These are phyloP conservation scores for Busseola fusca DNA, from an alignment of 2,888 invertebrate species.

Conservation along the genomic window DNA sequence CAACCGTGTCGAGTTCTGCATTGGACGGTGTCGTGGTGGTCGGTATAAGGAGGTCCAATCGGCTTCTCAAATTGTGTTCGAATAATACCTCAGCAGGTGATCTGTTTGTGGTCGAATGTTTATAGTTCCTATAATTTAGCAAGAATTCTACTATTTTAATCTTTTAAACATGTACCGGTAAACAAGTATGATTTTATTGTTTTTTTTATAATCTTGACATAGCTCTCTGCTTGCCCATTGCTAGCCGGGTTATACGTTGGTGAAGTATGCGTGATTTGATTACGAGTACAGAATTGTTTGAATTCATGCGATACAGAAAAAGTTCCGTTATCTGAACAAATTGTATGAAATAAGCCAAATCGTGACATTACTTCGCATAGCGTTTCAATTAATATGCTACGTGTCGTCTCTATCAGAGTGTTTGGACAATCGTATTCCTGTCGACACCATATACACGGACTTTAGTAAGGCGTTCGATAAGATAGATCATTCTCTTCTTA, in stretches of 20 bases:
- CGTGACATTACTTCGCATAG: too few species aligned
- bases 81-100: constrained; percentile 17
- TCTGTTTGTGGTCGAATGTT: constrained; percentile 23
- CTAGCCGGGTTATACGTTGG: constrained; percentile 8
- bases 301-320: too few species aligned
- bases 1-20: background rate
- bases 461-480: too few species aligned
- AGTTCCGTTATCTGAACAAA: too few species aligned
- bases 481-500: too few species aligned
- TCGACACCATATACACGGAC: too few species aligned
- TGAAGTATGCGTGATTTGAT: constrained; percentile 9
- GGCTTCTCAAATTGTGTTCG: too few species aligned
- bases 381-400: too few species aligned
- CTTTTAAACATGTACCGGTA: background rate
- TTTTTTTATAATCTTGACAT: constrained; percentile 12
- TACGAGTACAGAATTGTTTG: constrained; percentile 6
- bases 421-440: too few species aligned
- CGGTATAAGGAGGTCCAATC: background rate
- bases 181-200: too few species aligned
- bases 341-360: too few species aligned
- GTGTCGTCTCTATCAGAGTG: too few species aligned
- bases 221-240: background rate
- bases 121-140: constrained; percentile 13
- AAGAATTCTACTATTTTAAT: constrained; percentile 17
- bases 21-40: background rate